Evolutionary conservation across 1,140 invertebrate genomes (phyloP).

Genomic region (Eriocheir sinensis): DNA sequence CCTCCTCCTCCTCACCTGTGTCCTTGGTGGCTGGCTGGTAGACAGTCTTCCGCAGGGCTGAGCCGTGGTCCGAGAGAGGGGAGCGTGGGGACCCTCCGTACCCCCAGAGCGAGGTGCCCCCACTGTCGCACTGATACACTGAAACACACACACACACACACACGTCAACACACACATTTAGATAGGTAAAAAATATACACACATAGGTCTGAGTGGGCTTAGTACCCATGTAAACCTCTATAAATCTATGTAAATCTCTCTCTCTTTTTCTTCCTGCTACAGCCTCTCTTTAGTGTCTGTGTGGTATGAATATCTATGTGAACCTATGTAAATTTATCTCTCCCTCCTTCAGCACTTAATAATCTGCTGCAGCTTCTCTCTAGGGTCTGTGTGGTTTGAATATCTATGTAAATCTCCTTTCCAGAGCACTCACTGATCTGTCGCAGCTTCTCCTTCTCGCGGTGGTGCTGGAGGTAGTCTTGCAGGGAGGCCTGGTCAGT

Average conservation of each 20-base stretch:
- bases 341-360: slow-evolving; percentile 42
- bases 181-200: too few relatives aligned
- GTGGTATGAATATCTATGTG: too few relatives aligned
- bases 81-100: slow-evolving; percentile 54
- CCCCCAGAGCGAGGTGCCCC: slow-evolving; percentile 53
- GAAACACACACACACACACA: slow-evolving; percentile 19
- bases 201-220: too few relatives aligned
- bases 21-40: slow-evolving; percentile 73
- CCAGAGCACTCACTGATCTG: slow-evolving; percentile 55
- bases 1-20: slow-evolving; percentile 66
- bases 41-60: slow-evolving; percentile 54
- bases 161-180: background rate
- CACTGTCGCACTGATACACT: slow-evolving; percentile 63
- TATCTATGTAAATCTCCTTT: background rate
- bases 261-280: too few relatives aligned
- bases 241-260: too few relatives aligned
- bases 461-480: slow-evolving; percentile 36
- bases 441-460: slow-evolving; percentile 51
- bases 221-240: too few relatives aligned
- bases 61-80: slow-evolving; percentile 57
- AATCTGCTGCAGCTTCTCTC: slow-evolving; percentile 51
- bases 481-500: slow-evolving; percentile 23
- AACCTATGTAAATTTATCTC: too few relatives aligned
- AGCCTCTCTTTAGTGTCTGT: too few relatives aligned
- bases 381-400: too few relatives aligned